A percentile compares a stretch with the other conserved stretches of the same genome.
Conservation (phyloP, 2,113 vertebrate genomes). For the Tyto alba region DNA sequence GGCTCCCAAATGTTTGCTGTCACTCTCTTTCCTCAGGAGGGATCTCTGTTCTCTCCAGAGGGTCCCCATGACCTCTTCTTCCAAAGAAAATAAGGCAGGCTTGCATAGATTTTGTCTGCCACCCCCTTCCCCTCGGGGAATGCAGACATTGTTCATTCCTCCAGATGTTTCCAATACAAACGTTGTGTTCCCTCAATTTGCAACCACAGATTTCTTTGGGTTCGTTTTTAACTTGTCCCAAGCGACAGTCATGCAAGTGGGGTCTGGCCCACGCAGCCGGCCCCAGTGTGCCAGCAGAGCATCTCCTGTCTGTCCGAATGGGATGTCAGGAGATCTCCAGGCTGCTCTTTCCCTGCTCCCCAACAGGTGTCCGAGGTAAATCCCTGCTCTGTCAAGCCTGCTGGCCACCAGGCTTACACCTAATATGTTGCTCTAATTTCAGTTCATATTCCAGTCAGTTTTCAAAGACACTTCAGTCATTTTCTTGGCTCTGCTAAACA, state of each 20-base stretch:
- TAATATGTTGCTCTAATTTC: neutral
- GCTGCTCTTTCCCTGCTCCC: neutral
- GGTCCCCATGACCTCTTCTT: neutral
- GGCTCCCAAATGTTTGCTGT: neutral
- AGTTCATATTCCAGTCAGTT: neutral
- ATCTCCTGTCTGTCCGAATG: rapidly evolving
- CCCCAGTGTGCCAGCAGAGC: neutral
- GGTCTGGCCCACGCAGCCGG: neutral
- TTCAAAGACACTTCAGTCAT: neutral
- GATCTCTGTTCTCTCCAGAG: neutral
- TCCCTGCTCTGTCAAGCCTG: neutral
- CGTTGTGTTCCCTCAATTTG: neutral
- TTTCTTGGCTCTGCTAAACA: neutral
- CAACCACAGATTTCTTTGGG: neutral
- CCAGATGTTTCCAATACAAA: neutral
- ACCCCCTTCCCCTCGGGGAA: neutral
- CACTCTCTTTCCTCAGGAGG: neutral
- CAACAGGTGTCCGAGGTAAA: neutral
- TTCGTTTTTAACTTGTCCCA: neutral
- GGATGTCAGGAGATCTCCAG: neutral
- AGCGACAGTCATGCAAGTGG: neutral
- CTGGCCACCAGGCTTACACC: neutral
- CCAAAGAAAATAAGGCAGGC: neutral
- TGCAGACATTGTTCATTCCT: neutral
- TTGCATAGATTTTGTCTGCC: neutral